These are phyloP conservation scores for Nemoura dubitans DNA, from an alignment of 2,888 invertebrate genomes.

Conservation along the genomic window DNA sequence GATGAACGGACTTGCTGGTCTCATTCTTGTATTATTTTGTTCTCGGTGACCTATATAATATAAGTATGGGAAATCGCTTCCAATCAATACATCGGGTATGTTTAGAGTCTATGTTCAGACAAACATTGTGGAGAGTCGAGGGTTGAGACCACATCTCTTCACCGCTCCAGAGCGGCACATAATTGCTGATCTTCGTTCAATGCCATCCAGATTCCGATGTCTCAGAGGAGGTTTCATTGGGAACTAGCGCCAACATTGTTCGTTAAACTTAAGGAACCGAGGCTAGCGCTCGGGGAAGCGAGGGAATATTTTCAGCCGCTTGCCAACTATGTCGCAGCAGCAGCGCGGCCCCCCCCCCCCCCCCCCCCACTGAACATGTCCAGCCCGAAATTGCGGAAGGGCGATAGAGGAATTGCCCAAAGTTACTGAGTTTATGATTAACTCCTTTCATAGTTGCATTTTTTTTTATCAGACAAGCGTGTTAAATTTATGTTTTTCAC, in stretches of 20 bases:
- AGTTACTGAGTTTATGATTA: not conserved
- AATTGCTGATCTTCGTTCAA: not conserved
- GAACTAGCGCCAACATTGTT: not conserved
- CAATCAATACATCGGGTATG: not conserved
- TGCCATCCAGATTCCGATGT: not conserved
- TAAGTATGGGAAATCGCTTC: constrained; percentile 7
- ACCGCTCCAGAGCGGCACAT: not conserved
- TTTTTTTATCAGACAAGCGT: not conserved
- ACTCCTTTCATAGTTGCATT: not conserved
- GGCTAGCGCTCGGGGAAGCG: not conserved
- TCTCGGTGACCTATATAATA: not conserved
- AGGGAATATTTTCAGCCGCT: not conserved
- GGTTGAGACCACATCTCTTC: not conserved
- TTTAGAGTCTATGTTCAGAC: not conserved
- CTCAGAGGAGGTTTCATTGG: not conserved
- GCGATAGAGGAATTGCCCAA: not conserved
- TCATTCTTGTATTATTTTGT: not conserved
- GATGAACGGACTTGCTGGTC: not conserved
- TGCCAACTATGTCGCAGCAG: not conserved
- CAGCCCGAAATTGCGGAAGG: not conserved
- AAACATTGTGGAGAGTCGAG: not conserved
- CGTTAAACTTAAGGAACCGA: not conserved
- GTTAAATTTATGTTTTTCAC: not conserved
- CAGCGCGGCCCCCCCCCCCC: not conserved
- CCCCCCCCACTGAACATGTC: too few species aligned